Evolutionary conservation across 2,888 invertebrate genomes (phyloP), one percentile per base, ranked within the genome.

Genomic region (Hipparchia semele): DNA sequence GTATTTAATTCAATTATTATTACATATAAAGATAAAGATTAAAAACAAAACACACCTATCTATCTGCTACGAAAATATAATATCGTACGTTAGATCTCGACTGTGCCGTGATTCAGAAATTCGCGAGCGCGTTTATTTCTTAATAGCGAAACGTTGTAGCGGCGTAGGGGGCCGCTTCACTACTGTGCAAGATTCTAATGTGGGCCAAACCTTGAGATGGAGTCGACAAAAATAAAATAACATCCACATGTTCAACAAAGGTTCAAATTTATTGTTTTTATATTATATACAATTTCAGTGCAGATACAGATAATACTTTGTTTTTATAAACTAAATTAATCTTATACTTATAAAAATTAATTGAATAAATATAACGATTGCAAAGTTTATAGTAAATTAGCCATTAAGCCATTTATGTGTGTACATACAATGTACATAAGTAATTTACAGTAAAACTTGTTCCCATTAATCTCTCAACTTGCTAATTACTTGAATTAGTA

Each of bases 161-260:
- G 54, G 49, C 73, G 74, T 64, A 71, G 68, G 73, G 68, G 70
- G 13, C 68, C 71, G 73, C 68, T 59, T 51, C 59, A 45, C 65
- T 70, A 74, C 75, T 74, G 70, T n/a, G 13, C 59, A 62, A 70
- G 71, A 62, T 60, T 53, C 74, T 46, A 67, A 64, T 65, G 64
- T 61, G 59, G 49, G 67, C 56, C 58, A 66, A 72, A 69, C 33
- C 62, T 73, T 69, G 71, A 60, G 68, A 74, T 73, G 70, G 67
- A 70, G 65, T 45, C 51, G 58, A 71, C 71, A 60, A 65, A 64
- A 70, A 70, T 70, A 70, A 72, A 72, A 62, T 68, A 66, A 33
- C 56, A 59, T 49, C 51, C 65, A 65, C 33, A 56, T 68, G 70
- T 70, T 62, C 39, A 67, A n/a, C 39, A 51, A 46, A 72, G 56